phyloP scores from a whole-genome alignment of 2,113 vertebrate species.

The Regulus satrapa region DNA sequence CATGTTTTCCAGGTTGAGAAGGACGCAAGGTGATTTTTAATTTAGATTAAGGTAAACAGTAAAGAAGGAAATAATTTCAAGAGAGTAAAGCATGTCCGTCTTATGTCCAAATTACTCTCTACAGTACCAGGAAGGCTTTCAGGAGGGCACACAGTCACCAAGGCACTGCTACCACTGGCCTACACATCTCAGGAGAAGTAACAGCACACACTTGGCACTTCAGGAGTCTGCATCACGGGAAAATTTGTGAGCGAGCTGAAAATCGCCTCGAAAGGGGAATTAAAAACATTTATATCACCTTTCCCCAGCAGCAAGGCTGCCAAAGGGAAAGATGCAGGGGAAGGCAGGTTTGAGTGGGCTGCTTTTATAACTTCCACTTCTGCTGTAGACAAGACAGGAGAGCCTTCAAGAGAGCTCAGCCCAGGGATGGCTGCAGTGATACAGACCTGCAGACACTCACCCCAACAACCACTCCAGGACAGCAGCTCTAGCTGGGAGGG shows the following conservation, averaged over 20 bases:
- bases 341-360: background rate
- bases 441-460: background rate
- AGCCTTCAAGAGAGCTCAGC: background rate
- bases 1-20: background rate
- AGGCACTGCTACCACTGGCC: background rate
- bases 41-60: background rate
- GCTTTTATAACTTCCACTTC: background rate
- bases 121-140: background rate
- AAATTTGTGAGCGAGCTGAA: background rate
- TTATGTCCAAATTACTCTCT: background rate
- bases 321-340: background rate
- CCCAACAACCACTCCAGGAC: fast-evolving
- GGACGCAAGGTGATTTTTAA: background rate
- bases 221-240: background rate
- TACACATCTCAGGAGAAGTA: background rate
- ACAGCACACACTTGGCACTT: background rate
- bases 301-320: background rate
- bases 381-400: background rate
- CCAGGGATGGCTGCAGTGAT: background rate
- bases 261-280: background rate
- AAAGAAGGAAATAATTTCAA: background rate
- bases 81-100: background rate
- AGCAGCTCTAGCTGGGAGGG: background rate
- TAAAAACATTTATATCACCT: background rate
- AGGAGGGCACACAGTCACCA: background rate